Evolutionary conservation across 1,140 invertebrate species (phyloP), one percentile per base, ranked within the genome.

Genomic region (Mizuhopecten yessoensis): DNA sequence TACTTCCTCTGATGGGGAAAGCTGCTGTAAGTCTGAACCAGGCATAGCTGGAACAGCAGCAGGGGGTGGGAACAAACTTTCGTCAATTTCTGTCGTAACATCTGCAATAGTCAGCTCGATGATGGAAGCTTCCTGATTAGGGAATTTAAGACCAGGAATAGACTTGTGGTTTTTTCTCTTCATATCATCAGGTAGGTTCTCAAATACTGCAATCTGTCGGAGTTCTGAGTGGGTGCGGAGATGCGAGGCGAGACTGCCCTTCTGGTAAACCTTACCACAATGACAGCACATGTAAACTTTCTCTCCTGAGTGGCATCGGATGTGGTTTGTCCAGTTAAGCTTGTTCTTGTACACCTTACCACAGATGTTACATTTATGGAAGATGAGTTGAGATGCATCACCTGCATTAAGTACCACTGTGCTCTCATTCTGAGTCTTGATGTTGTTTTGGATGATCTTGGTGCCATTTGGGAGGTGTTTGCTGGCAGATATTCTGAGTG

Each of bases 231-330:
- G 91, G 13, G 90, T 91, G 75, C 88, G 87, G 20, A 91, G 57
- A 90, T 92, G 92, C 11, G 90, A 57, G 0, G 88, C 33, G 23
- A 92, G 90, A 39, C 86, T 88, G 29, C 86, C 87, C 49, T 90
- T 91, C 33, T 91, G 90, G 33, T 86, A 92, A 11, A 91, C 86
- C 15, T 92, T 91, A 1, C 92, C 92, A 87, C 92, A 92, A 34
- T 90, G 91, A 34, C 89, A 88, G 91, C 92, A 92, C 92, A 91
- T 92, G 39, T 91, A 92, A 17, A 91, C 88, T 34, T 92, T 92
- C 87, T 92, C 92, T 15, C 89, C 88, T 87, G 88, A 39, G 89
- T 92, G 90, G 34, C 87, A 88, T 88, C 90, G 91, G 17, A 91
- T 87, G 86, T 92, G 90, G 0, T 90, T 90, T 42, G 89, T 88